These are phyloP conservation scores for Colaptes auratus DNA, from an alignment of 2,113 vertebrate species.

Conservation along the genomic window DNA sequence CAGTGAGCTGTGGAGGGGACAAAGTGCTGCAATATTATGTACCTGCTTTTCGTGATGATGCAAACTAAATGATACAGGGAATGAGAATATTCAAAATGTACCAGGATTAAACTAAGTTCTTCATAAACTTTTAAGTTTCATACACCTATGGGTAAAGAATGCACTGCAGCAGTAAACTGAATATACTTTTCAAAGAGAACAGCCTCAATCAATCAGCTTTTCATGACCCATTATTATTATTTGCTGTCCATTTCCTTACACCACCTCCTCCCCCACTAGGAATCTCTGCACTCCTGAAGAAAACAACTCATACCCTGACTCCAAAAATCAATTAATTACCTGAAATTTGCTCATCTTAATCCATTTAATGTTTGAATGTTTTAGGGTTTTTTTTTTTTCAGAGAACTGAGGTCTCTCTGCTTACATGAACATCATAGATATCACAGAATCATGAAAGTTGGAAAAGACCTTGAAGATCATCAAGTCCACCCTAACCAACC, in stretches of 20 bases:
- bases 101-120: neutral
- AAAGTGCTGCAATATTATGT: neutral
- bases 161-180: neutral
- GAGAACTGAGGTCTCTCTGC: neutral
- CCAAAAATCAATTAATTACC: neutral
- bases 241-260: neutral
- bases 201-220: neutral
- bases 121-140: neutral
- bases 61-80: neutral
- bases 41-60: neutral
- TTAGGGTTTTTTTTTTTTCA: neutral
- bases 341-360: neutral
- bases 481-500: no score
- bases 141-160: neutral
- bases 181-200: neutral
- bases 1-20: neutral
- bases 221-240: neutral
- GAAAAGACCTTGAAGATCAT: no score
- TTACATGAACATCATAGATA: neutral
- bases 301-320: rapidly evolving
- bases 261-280: neutral
- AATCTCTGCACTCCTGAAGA: neutral
- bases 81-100: neutral
- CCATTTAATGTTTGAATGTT: neutral
- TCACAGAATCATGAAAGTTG: no score